Base-by-base conservation (phyloP, 2,113 vertebrate genomes). In the Pangasianodon gigas region DNA sequence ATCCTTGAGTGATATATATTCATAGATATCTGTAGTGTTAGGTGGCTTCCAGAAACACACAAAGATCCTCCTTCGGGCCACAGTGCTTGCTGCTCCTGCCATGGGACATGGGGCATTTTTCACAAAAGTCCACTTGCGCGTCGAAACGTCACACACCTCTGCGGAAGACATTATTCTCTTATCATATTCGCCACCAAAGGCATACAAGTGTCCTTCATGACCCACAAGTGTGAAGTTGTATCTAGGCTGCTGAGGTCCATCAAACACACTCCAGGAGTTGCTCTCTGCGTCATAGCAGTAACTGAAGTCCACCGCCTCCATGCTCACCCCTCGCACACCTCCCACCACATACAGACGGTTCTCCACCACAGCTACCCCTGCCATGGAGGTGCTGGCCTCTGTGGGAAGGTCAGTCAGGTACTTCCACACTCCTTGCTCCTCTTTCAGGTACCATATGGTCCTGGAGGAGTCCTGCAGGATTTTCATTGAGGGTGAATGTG, bases 311-410 rank as follows among this genome's bases (percentile, higher is more conserved):
- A 99, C 97, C 21, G 97, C 96, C 92, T 97, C 96, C 91, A 98
- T 99, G 87, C 94, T 96, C 65, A 97, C 96, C 0, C 98, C 97
- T 0, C 96, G 95, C 87, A 98, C 97, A 0, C 98, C 98, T 0
- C 98, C 98, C 2, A 99, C 97, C 0, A 99, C 97, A 91, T 98
- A 99, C 44, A 99, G 91, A 54, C 96, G 97, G 85, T 99, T 98
- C 91, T 97, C 95, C 88, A 98, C 94, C 11, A 97, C 97, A 0
- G 98, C 93, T 87, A 99, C 96, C 0, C 98, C 98, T 0, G 98
- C 98, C 93, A 98, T 96, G 93, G 98, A 96, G 0, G 98, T 99
- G 95, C 98, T 99, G 81, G 98, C 97, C 0, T 95, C 93, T 71
- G 96, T 95, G 0, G 98, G 98, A 71, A 99, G 95, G 87, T 97